Conservation (phyloP, 1,140 invertebrate species). For the Choristoneura fumiferana region DNA sequence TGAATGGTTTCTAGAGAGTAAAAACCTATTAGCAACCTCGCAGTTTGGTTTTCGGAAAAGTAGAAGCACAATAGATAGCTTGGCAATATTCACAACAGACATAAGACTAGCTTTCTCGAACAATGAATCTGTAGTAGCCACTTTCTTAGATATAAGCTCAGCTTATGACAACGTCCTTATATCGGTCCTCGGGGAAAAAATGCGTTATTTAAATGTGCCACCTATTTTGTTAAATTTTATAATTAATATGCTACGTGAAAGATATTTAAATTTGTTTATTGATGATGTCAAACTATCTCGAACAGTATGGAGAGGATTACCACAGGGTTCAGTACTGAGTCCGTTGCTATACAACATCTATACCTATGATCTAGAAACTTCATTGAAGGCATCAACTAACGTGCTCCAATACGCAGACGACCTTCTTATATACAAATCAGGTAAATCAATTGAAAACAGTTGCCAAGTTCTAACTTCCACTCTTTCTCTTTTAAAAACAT, state of each 20-base stretch:
- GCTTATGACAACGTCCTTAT: constrained; percentile 18
- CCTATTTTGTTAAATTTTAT: not conserved
- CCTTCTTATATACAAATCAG: not conserved
- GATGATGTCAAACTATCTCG: not conserved
- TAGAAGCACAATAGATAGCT: constrained; percentile 33
- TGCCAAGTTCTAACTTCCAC: not conserved
- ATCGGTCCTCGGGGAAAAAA: not conserved
- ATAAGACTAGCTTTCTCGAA: constrained; percentile 24
- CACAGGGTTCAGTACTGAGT: constrained; percentile 31
- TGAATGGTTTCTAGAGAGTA: constrained; percentile 34
- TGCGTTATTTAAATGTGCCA: not conserved
- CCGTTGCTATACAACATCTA: constrained; percentile 33
- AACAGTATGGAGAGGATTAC: constrained; percentile 25
- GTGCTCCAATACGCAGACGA: constrained; percentile 3
- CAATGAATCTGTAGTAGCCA: constrained; percentile 21
- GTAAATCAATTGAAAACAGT: not conserved
- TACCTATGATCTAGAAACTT: constrained; percentile 22
- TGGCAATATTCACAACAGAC: constrained; percentile 29
- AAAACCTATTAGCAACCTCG: constrained; percentile 13
- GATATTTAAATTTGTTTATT: constrained; percentile 5
- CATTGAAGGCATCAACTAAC: not conserved
- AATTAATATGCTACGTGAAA: not conserved
- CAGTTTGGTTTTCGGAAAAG: constrained; percentile 34
- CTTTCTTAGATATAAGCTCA: constrained; percentile 26
- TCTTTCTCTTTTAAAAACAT: not conserved